Conservation (phyloP, 2,888 invertebrate species). For the Ichneumoninae sp. region DNA sequence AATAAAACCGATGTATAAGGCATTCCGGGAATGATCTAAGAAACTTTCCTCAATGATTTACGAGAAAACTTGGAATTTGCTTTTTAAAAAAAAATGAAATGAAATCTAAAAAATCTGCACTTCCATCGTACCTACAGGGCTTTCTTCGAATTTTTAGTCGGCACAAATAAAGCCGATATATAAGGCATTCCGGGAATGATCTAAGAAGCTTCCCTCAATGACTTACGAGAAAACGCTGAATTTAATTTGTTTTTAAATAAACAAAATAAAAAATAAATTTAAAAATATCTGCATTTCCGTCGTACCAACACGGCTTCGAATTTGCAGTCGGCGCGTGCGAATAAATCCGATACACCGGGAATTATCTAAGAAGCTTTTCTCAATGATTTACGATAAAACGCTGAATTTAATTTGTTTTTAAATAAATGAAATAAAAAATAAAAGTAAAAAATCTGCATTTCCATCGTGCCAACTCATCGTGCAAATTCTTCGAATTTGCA, state of each 20-base stretch:
- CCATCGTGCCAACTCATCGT: no score
- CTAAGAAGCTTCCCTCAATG: neutral
- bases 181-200: neutral
- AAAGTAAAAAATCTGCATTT: neutral
- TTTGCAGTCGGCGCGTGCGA: neutral
- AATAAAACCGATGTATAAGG: neutral
- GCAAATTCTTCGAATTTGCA: neutral
- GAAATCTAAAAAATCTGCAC: neutral
- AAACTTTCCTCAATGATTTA: neutral
- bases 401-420: neutral
- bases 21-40: neutral
- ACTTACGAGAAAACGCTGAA: neutral
- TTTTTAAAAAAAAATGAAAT: no score
- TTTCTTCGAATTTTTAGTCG: neutral
- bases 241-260: neutral
- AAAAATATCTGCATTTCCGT: neutral
- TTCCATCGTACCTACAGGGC: no score
- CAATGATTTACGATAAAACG: neutral
- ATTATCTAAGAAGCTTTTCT: neutral
- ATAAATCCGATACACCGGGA: no score
- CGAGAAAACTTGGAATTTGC: neutral
- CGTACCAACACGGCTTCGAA: neutral
- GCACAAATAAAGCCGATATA: neutral
- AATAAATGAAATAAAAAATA: conserved; percentile 1
- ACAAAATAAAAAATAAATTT: neutral